Conservation (phyloP, 2,888 invertebrate species). For the Nomada ruficornis region DNA sequence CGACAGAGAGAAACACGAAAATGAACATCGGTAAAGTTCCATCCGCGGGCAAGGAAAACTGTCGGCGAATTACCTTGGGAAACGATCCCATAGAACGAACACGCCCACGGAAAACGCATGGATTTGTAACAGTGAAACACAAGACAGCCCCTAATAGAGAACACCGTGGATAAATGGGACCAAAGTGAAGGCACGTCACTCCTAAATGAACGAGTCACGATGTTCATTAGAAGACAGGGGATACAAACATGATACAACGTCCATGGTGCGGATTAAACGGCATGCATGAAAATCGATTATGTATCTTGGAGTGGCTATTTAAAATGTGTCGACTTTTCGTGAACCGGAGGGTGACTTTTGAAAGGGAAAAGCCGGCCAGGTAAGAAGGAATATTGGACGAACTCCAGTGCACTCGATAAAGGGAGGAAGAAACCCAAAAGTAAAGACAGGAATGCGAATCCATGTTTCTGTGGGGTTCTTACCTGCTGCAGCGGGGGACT, state of each 20-base stretch:
- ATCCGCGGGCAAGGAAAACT: conserved; percentile 13
- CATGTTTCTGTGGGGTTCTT: conserved; percentile 27
- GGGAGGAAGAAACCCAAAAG: conserved; percentile 40
- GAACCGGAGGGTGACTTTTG: conserved; percentile 44
- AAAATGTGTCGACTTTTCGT: conserved; percentile 24
- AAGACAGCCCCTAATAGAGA: conserved; percentile 2
- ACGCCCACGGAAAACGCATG: neutral
- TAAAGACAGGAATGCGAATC: conserved; percentile 33
- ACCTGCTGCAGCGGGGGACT: conserved; percentile 27
- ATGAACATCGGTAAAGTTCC: conserved; percentile 34
- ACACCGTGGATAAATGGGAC: neutral
- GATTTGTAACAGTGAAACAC: neutral
- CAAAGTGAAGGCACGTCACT: neutral
- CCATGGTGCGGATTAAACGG: too few relatives aligned
- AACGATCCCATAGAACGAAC: conserved; percentile 22
- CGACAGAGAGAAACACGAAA: conserved; percentile 28
- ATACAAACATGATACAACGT: neutral
- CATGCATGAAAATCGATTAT: neutral
- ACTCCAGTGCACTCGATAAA: conserved; percentile 41
- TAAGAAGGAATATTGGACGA: conserved; percentile 49
- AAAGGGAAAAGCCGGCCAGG: conserved; percentile 36
- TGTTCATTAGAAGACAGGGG: neutral
- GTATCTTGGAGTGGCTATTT: conserved; percentile 31
- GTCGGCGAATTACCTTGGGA: conserved; percentile 34
- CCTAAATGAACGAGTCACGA: neutral